Evolutionary conservation across 2,797 vertebrate genomes (phyloP).

Genomic region (Holocentrus rufus): DNA sequence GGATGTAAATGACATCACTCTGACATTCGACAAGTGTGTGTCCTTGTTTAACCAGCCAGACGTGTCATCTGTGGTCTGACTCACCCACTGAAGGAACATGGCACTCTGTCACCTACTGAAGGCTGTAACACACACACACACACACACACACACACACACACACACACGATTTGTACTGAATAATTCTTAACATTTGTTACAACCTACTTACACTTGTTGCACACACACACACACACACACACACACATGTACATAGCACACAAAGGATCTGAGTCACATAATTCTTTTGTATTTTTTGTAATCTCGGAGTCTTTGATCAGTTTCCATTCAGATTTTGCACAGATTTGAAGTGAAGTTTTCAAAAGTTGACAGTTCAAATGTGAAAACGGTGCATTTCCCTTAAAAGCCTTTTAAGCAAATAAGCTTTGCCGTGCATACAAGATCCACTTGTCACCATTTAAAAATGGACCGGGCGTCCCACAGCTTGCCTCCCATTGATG

Average conservation of each 20-base stretch:
- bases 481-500: too few relatives aligned
- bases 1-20: constrained; percentile 49
- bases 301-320: too few relatives aligned
- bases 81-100: constrained; percentile 50
- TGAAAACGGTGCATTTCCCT: too few relatives aligned
- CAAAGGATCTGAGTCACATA: constrained; percentile 25
- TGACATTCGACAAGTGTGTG: constrained; percentile 45
- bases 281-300: constrained; percentile 28
- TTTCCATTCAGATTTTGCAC: too few relatives aligned
- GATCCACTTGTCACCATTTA: too few relatives aligned
- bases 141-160: neutral
- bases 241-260: neutral
- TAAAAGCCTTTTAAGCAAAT: too few relatives aligned
- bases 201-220: constrained; percentile 37
- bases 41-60: constrained; percentile 65
- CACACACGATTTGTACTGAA: neutral
- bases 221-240: neutral
- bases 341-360: too few relatives aligned
- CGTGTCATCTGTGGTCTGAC: constrained; percentile 63
- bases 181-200: constrained; percentile 29
- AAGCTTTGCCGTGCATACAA: too few relatives aligned
- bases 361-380: too few relatives aligned
- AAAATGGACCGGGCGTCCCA: too few relatives aligned
- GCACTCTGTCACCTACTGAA: constrained; percentile 50
- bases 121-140: constrained; percentile 29